These are phyloP conservation scores for Sesia apiformis DNA, from an alignment of 2,888 invertebrate genomes.

Conservation along the genomic window DNA sequence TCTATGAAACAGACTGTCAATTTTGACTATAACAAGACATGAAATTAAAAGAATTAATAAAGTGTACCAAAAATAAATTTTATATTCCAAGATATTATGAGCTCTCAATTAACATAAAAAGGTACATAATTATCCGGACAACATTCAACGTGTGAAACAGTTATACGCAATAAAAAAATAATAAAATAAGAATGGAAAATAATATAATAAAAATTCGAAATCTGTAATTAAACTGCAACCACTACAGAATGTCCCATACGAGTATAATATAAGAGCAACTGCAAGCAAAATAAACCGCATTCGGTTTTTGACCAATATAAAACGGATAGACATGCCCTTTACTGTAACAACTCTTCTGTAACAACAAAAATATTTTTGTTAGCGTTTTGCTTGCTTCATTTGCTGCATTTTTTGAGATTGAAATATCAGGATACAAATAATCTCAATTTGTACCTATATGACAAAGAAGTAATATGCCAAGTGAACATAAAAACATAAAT, in stretches of 20 bases:
- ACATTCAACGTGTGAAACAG: background rate
- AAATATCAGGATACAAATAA: too few relatives aligned
- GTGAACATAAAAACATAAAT: too few relatives aligned
- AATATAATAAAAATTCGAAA: background rate
- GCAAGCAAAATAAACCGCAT: slow-evolving; percentile 23
- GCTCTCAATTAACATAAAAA: background rate
- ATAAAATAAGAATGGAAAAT: background rate
- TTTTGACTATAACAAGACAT: too few relatives aligned
- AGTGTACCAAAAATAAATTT: too few relatives aligned
- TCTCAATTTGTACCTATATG: too few relatives aligned
- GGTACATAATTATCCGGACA: background rate
- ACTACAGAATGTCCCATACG: slow-evolving; percentile 5
- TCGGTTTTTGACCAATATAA: slow-evolving; percentile 9
- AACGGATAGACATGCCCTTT: background rate
- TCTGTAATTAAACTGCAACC: background rate
- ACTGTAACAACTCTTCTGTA: too few relatives aligned
- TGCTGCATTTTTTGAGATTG: too few relatives aligned
- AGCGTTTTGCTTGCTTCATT: too few relatives aligned
- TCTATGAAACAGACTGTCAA: too few relatives aligned
- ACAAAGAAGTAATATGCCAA: too few relatives aligned
- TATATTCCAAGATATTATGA: background rate
- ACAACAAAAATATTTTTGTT: too few relatives aligned
- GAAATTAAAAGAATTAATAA: too few relatives aligned
- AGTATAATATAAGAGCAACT: slow-evolving; percentile 12
- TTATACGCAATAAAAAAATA: background rate